A percentile compares a stretch with the other conserved stretches of the same genome.
Conservation (phyloP, 2,113 vertebrate species). For the Acinonyx jubatus region DNA sequence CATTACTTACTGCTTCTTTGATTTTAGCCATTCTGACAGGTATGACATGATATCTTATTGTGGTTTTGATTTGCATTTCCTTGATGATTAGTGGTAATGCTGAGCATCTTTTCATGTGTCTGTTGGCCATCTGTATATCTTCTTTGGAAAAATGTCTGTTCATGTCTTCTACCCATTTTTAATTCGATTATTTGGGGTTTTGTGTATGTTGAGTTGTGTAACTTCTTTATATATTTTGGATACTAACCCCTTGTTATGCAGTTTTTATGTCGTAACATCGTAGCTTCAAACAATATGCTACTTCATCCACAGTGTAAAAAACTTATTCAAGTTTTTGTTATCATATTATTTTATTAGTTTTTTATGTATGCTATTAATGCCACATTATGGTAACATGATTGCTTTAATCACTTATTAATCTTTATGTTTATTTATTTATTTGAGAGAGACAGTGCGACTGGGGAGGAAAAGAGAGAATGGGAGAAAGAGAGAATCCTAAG, state of each 20-base stretch:
- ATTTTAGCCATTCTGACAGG: not conserved
- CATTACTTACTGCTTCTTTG: not conserved
- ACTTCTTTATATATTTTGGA: not conserved
- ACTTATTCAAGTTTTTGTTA: not conserved
- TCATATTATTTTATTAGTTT: not conserved
- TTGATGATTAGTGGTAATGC: not conserved
- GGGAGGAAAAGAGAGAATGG: too few relatives aligned
- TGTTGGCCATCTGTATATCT: not conserved
- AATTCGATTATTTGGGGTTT: not conserved
- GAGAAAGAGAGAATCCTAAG: too few relatives aligned
- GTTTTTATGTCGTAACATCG: not conserved
- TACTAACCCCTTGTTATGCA: not conserved
- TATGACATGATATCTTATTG: not conserved
- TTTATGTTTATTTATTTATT: not conserved
- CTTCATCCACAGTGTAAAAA: not conserved
- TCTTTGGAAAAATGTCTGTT: not conserved
- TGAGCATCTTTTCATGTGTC: not conserved
- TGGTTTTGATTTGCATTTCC: not conserved
- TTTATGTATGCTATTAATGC: not conserved
- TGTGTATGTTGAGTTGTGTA: not conserved
- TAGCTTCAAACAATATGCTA: not conserved
- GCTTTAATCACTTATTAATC: not conserved
- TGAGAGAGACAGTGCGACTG: too few relatives aligned
- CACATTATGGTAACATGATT: not conserved
- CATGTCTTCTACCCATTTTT: not conserved